phyloP scores from a whole-genome alignment of 2,888 invertebrate species.

The Ophioninae sp. region DNA sequence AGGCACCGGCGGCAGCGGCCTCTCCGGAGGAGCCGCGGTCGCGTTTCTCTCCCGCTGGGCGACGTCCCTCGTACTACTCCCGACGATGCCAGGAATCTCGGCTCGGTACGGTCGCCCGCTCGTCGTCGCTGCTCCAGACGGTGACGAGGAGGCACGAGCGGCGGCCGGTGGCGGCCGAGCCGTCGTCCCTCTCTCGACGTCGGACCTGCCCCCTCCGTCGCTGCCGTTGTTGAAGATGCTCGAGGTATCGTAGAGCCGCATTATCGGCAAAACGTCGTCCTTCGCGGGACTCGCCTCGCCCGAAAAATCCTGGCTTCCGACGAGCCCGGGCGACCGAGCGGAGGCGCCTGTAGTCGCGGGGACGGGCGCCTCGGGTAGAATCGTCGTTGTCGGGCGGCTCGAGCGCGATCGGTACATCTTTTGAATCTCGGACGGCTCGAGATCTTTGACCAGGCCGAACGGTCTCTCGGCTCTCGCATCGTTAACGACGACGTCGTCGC shows the following conservation, averaged over 20 bases:
- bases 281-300: constrained; percentile 72
- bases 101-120: no score
- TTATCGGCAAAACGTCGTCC: constrained; percentile 78
- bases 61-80: no score
- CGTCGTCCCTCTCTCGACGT: constrained; percentile 13
- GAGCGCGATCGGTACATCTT: constrained; percentile 75
- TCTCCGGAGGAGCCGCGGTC: no score
- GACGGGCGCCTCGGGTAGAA: constrained; percentile 53
- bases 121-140: no score
- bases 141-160: no score
- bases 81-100: no score
- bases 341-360: constrained; percentile 22
- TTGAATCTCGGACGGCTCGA: constrained; percentile 78
- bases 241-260: constrained; percentile 79
- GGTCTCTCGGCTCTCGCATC: constrained; percentile 62
- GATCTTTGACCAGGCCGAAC: constrained; percentile 67
- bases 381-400: constrained; percentile 61
- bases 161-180: no score
- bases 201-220: no score
- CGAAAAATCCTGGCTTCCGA: constrained; percentile 57
- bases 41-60: constrained; percentile 22
- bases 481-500: no score
- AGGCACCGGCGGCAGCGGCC: no score
- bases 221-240: constrained; percentile 75
- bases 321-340: constrained; percentile 34